Percentiles rank a stretch among this genome's conserved stretches.
Evolutionary conservation across 2,797 vertebrate genomes (phyloP).

Genomic region (Stomatorhinus walkeri): DNA sequence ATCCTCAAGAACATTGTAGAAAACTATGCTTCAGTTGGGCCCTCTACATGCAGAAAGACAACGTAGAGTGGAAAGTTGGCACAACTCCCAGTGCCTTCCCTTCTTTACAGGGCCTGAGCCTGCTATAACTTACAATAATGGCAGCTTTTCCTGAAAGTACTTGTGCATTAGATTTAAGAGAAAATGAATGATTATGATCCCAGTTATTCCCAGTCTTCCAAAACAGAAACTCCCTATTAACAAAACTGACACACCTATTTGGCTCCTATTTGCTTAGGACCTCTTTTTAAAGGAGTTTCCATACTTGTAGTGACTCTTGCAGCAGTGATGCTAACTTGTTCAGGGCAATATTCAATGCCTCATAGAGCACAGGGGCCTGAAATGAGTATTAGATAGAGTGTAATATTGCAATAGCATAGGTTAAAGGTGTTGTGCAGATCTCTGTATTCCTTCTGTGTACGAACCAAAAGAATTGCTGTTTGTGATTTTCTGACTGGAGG

Average conservation of each 20-base stretch:
- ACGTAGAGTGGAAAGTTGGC: neutral
- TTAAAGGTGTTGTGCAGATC: neutral
- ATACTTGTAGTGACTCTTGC: conserved; percentile 45
- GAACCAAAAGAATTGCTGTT: conserved; percentile 63
- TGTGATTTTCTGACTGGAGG: conserved; percentile 63
- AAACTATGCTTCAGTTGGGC: conserved; percentile 25
- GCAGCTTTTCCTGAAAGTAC: conserved; percentile 4
- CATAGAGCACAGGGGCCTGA: conserved; percentile 67
- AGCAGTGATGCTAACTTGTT: conserved; percentile 49
- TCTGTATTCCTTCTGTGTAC: neutral
- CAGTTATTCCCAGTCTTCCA: neutral
- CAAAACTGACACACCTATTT: conserved; percentile 56
- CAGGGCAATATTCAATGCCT: conserved; percentile 59
- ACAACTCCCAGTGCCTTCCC: neutral
- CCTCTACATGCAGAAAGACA: neutral
- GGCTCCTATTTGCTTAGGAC: conserved; percentile 56
- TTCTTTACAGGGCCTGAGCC: neutral
- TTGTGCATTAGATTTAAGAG: neutral
- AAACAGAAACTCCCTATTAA: neutral
- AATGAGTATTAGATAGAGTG: neutral
- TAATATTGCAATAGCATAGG: neutral
- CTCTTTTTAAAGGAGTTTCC: conserved; percentile 54
- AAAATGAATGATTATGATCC: neutral
- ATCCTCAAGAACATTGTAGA: conserved; percentile 17
- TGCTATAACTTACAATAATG: conserved; percentile 15